These are phyloP conservation scores for Gallinago undulata DNA, from an alignment of 2,113 vertebrate species.

Conservation along the genomic window DNA sequence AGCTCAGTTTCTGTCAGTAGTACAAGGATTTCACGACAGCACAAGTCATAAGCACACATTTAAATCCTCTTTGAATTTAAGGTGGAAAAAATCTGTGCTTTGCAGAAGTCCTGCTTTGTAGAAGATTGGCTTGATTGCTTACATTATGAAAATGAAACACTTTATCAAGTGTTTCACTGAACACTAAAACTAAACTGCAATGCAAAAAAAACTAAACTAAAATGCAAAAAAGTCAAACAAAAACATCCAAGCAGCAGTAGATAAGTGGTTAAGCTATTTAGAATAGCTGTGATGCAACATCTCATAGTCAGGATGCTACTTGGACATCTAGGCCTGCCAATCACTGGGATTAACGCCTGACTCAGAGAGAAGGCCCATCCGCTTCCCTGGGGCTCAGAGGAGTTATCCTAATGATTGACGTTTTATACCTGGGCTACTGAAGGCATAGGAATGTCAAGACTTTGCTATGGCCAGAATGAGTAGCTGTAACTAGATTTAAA, in stretches of 20 bases:
- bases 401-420: neutral
- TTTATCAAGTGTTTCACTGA: neutral
- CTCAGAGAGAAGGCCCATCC: neutral
- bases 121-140: fast-evolving
- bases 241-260: neutral
- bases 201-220: neutral
- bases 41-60: fast-evolving
- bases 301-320: neutral
- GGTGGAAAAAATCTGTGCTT: neutral
- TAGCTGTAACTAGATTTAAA: neutral
- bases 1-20: neutral
- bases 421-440: neutral
- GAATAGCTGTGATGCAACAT: neutral
- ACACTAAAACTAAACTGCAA: neutral
- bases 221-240: neutral
- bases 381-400: neutral
- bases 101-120: neutral
- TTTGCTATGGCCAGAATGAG: neutral
- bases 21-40: neutral
- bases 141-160: neutral
- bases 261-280: neutral
- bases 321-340: fast-evolving
- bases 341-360: neutral
- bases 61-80: neutral
- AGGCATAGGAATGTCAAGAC: neutral